Base-by-base conservation (phyloP, 2,888 invertebrate species). In the Candidula unifasciata region DNA sequence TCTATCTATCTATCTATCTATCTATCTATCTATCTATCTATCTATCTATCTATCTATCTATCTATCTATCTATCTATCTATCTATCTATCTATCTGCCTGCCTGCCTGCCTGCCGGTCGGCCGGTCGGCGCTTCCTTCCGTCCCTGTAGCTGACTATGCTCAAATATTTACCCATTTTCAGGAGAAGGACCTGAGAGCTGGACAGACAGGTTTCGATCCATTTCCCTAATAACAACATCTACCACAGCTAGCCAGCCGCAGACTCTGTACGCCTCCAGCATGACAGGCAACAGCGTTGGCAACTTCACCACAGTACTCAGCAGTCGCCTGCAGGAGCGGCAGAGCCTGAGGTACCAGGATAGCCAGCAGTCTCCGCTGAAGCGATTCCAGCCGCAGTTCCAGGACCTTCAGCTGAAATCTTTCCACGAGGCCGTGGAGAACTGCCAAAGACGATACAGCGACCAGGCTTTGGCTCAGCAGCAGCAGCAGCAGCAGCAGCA, bases 261-360 rank as follows among this genome's bases (percentile, higher is more conserved):
- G 52, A 2, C 54, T n/a, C 85, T 69, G 64, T 64, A 16, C 78
- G n/a, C 54, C 57, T 44, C 60, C 18, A 10, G 57, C 8, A 24
- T 71, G 57, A 3, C 54, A 6, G 64, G 60, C 8, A 10, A 37
- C 69, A n/a, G 33, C 27, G 24, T 57, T 2, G 64, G 30, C 3
- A 60, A 82, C 30, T 81, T 81, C 35, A 30, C 81, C 30, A 3
- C 78, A 27, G 60, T 77, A 16, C 78, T 82, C 16, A 71, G 69
- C 18, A 78, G 78, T 8, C 82, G 82, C 33, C 74, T 78, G 33
- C 85, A 85, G 74, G 73, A 27, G 71, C 37, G 79, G 66, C 33
- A 57, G 37, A 73, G 57, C 24, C 24, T 30, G n/a, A 52, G 74
- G 27, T 13, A 57, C 27, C n/a, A 57, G 10, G 71, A 76, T 18